Base-by-base conservation (phyloP, 2,113 vertebrate species). In the Istiophorus platypterus region DNA sequence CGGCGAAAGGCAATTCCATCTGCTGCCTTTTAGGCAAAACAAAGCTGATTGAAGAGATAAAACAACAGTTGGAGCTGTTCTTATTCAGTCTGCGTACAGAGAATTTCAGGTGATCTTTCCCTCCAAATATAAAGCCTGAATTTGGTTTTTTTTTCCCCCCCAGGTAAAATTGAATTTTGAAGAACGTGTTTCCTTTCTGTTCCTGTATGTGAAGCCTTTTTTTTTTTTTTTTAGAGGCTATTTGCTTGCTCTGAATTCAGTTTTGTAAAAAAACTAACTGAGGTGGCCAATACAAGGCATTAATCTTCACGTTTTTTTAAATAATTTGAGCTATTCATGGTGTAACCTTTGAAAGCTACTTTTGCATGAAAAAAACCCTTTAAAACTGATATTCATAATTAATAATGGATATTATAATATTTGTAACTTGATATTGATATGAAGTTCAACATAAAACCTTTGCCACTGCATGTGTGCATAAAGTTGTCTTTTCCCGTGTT, bases 71-170 rank as follows among this genome's bases (percentile, higher is more conserved):
- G 3, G 31, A 34, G 31, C 31, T 3, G 31, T 51, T 51, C 49
- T 51, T 54, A 29, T 41, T 64, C 66, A 24, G 54, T 72, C 64
- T 54, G 76, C 49, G 72, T 20, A 14, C 13, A 42, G 47, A 76
- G 34, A 72, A 76, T 80, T 80, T 77, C 7, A 49, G 18, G n/a
- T 34, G 45, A 34, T 15, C 47, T 54, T 58, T 61, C 4, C 1
- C 49, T 73, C 45, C 49, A 47, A 10, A 45, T 77, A 58, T 13
- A 57, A 34, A 64, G 67, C 59, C 66, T 51, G 4, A 2, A 27
- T 17, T 69, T 51, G 4, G 1, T 24, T 17, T 69, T 52, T 73
- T 64, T 57, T 49, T 27, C 27, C 26, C n/a, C 27, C 29, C 26
- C 5, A 0, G 65, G 41, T 22, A 10, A 76, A 63, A 51, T 26